Conservation (phyloP, 1,140 invertebrate species). For the Calycopis cecrops region DNA sequence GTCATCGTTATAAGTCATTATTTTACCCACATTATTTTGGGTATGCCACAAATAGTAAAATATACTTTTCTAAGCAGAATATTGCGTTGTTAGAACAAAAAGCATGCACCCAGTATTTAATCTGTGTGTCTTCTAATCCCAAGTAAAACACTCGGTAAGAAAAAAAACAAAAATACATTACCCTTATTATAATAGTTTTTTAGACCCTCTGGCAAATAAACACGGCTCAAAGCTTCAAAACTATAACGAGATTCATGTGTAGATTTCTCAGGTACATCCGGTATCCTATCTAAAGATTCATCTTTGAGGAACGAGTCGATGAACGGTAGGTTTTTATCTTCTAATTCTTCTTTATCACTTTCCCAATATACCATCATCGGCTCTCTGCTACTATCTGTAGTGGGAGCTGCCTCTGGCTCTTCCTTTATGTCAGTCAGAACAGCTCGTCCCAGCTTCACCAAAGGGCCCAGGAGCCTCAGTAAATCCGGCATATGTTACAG, state of each 20-base stretch:
- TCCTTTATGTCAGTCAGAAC: conserved; percentile 41
- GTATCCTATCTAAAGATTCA: conserved; percentile 54
- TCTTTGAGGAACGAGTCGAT: conserved; percentile 56
- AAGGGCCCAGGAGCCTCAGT: conserved; percentile 55
- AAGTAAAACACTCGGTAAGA: conserved; percentile 28
- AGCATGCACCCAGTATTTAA: conserved; percentile 49
- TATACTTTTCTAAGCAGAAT: background rate
- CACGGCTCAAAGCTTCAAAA: conserved; percentile 44
- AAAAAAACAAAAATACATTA: conserved; percentile 54
- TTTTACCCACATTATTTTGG: background rate
- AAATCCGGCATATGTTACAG: conserved; percentile 66
- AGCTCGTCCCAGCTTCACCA: conserved; percentile 50
- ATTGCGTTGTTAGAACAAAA: conserved; percentile 3
- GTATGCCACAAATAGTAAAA: conserved; percentile 7
- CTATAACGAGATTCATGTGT: conserved; percentile 65
- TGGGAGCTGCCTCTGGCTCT: conserved; percentile 30
- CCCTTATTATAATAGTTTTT: conserved; percentile 44
- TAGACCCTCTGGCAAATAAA: conserved; percentile 49
- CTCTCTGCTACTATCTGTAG: conserved; percentile 37
- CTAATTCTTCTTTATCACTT: conserved; percentile 47
- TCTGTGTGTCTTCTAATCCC: conserved; percentile 66
- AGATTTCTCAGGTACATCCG: conserved; percentile 52
- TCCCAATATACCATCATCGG: conserved; percentile 69
- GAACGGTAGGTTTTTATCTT: conserved; percentile 49
- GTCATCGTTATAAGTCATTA: background rate